phyloP scores from a whole-genome alignment of 2,113 vertebrate species.

The Cercocebus atys region DNA sequence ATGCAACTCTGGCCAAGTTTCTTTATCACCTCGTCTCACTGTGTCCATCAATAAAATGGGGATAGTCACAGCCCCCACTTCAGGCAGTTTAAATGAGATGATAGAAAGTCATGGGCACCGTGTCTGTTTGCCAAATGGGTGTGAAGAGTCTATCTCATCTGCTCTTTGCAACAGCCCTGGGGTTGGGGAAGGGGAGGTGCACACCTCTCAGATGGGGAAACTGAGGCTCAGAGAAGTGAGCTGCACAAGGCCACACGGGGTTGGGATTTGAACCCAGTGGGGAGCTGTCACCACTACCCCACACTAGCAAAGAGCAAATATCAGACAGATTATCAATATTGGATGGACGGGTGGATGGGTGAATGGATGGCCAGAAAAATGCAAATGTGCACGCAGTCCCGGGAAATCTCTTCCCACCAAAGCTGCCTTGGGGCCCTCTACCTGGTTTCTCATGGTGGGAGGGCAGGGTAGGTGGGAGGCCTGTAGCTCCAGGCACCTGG shows the following conservation, averaged over 20 bases:
- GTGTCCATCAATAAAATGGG: neutral
- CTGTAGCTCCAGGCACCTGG: too few relatives aligned
- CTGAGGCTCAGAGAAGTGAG: neutral
- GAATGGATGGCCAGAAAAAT: neutral
- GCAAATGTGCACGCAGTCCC: accelerated
- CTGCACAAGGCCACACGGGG: neutral
- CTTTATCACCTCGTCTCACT: neutral
- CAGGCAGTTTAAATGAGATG: neutral
- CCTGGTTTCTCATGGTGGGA: neutral
- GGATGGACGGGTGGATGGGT: neutral
- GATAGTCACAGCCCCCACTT: too few relatives aligned
- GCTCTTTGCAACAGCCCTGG: neutral
- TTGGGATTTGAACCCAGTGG: neutral
- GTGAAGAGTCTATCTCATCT: neutral
- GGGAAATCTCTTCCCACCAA: neutral
- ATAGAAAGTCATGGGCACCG: neutral
- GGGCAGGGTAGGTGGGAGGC: too few relatives aligned
- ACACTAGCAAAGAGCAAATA: neutral
- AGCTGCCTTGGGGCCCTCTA: neutral
- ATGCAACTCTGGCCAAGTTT: neutral
- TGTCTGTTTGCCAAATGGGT: neutral
- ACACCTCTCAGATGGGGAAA: neutral
- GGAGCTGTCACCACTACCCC: neutral
- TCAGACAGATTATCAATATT: too few relatives aligned
- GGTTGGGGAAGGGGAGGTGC: accelerated